A percentile compares a stretch with the other conserved stretches of the same genome.
These are phyloP conservation scores for Amiota communis DNA, from an alignment of 2,888 invertebrate genomes.

Conservation along the genomic window DNA sequence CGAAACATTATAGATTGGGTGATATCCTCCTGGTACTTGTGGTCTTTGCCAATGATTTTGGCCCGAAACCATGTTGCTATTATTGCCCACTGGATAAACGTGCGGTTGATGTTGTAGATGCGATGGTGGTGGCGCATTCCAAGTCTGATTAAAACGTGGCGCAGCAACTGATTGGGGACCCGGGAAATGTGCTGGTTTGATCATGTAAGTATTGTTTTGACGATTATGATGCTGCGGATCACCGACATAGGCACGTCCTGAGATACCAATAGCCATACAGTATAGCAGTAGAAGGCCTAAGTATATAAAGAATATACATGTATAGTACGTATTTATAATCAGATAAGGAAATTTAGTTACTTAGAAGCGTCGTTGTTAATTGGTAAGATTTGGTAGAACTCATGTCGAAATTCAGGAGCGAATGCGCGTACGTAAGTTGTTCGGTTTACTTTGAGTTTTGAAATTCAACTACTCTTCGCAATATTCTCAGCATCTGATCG, in stretches of 20 bases:
- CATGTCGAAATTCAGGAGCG: not conserved
- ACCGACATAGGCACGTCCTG: constrained; percentile 28
- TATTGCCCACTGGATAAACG: constrained; percentile 1
- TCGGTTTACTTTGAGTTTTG: not conserved
- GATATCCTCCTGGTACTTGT: not conserved
- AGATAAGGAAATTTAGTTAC: not conserved
- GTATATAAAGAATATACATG: not conserved
- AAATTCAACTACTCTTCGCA: no score
- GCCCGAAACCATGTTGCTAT: constrained; percentile 10
- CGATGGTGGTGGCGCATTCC: not conserved
- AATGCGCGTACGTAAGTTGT: no score
- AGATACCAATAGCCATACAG: constrained; percentile 36
- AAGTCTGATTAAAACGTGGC: constrained; percentile 21
- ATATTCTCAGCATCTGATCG: no score
- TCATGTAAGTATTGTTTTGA: constrained; percentile 41
- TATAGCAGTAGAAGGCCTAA: constrained; percentile 43
- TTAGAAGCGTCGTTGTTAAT: constrained; percentile 33
- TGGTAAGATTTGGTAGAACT: constrained; percentile 44
- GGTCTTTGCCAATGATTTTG: constrained; percentile 5
- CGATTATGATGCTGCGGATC: not conserved
- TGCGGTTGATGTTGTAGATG: not conserved
- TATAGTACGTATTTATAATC: not conserved
- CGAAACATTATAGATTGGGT: not conserved
- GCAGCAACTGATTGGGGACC: not conserved
- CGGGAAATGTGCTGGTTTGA: constrained; percentile 15